phyloP scores from a whole-genome alignment of 2,888 invertebrate species.

The Dicyrtomina minuta region DNA sequence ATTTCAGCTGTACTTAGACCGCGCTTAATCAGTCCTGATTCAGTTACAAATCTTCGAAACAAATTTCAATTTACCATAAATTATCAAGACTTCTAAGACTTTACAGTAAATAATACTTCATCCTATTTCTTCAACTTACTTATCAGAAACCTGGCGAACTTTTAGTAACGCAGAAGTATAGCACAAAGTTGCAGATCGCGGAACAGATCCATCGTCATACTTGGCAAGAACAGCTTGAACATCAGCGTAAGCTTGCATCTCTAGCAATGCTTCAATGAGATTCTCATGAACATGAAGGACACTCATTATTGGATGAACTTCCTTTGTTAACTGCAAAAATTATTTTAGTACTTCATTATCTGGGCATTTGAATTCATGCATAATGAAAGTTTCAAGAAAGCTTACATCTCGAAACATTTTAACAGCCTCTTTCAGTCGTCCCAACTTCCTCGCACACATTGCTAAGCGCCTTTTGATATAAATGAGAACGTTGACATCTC shows the following conservation, averaged over 20 bases:
- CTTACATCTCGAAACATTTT: slow-evolving; percentile 89
- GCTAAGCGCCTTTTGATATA: slow-evolving; percentile 91
- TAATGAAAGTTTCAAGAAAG: slow-evolving; percentile 29
- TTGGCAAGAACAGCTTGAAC: slow-evolving; percentile 89
- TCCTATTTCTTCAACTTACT: slow-evolving; percentile 57
- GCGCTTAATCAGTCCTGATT: slow-evolving; percentile 62
- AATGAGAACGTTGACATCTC: slow-evolving; percentile 90
- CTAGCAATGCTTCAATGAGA: slow-evolving; percentile 89
- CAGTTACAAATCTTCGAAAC: slow-evolving; percentile 71
- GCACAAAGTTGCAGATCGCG: slow-evolving; percentile 91
- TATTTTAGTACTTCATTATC: slow-evolving; percentile 11
- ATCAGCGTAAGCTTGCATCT: slow-evolving; percentile 95
- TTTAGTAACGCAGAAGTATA: slow-evolving; percentile 93
- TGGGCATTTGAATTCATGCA: background rate
- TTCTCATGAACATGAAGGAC: slow-evolving; percentile 94
- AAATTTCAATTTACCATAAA: slow-evolving; percentile 17
- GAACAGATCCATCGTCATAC: slow-evolving; percentile 90
- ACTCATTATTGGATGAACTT: slow-evolving; percentile 92
- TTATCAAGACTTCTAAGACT: background rate
- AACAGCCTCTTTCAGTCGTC: slow-evolving; percentile 90
- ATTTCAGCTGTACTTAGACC: slow-evolving; percentile 74
- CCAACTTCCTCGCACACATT: slow-evolving; percentile 95
- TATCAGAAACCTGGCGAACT: slow-evolving; percentile 85
- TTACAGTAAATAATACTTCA: background rate
- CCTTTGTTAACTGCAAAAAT: slow-evolving; percentile 75